Evolutionary conservation across 2,888 invertebrate species (phyloP).

Genomic region (Philereme transversata): DNA sequence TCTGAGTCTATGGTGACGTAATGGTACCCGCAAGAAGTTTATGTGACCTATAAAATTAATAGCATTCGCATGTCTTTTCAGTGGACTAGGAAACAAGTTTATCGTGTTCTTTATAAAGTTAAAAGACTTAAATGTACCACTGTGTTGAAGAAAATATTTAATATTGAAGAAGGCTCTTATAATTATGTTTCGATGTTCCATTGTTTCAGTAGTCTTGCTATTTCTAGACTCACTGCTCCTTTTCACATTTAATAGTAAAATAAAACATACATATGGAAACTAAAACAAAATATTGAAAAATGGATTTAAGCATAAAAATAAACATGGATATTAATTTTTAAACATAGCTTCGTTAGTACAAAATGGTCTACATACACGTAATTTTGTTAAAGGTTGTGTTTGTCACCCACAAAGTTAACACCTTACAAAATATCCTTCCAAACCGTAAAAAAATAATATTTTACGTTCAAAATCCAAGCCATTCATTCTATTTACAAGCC

Average conservation of each 20-base stretch:
- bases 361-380: too few species aligned
- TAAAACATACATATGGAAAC: too few species aligned
- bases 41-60: constrained; percentile 65
- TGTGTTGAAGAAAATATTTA: constrained; percentile 15
- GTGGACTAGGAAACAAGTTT: constrained; percentile 44
- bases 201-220: not conserved
- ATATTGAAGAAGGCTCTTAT: not conserved
- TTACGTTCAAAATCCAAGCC: constrained; percentile 41
- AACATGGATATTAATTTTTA: too few species aligned
- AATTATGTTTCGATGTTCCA: too few species aligned
- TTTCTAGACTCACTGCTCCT: too few species aligned
- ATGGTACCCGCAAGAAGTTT: constrained; percentile 30
- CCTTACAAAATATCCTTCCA: constrained; percentile 12
- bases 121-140: constrained; percentile 15
- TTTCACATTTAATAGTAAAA: too few species aligned
- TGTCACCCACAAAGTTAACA: not conserved
- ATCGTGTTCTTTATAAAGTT: constrained; percentile 21
- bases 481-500: constrained; percentile 63
- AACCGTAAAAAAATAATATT: constrained; percentile 26
- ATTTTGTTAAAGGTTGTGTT: not conserved
- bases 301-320: too few species aligned
- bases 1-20: constrained; percentile 5
- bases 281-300: too few species aligned
- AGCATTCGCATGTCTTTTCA: constrained; percentile 62
- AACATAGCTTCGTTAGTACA: too few species aligned